Conservation (phyloP, 2,797 vertebrate species). For the Valencia hispanica region DNA sequence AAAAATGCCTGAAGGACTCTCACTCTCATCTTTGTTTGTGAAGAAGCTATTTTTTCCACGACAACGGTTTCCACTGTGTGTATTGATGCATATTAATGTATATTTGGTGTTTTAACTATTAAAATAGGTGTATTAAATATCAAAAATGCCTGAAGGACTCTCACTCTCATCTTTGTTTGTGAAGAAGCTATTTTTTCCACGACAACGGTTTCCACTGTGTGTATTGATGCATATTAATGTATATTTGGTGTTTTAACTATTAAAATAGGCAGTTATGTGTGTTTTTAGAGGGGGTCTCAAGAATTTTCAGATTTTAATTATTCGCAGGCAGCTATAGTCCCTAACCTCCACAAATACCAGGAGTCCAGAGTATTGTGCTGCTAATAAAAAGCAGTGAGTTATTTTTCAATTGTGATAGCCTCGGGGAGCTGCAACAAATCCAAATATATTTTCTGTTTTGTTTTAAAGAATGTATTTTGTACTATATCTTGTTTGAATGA, state of each 20-base stretch:
- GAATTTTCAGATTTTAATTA: not conserved
- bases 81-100: too few relatives aligned
- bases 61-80: too few relatives aligned
- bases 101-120: too few relatives aligned
- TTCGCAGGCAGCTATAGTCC: not conserved
- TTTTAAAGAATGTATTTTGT: not conserved
- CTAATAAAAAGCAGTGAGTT: conserved; percentile 34
- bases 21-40: too few relatives aligned
- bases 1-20: too few relatives aligned
- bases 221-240: too few relatives aligned
- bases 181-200: too few relatives aligned
- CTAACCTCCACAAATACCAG: not conserved
- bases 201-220: too few relatives aligned
- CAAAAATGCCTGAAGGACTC: too few relatives aligned
- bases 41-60: too few relatives aligned
- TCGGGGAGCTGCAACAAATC: conserved; percentile 43
- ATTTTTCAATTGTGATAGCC: conserved; percentile 30
- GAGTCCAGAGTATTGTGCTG: conserved; percentile 5
- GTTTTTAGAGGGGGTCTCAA: not conserved
- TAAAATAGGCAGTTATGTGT: not conserved
- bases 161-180: too few relatives aligned
- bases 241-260: not conserved
- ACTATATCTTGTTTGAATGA: not conserved
- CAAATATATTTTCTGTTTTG: not conserved
- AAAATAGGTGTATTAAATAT: too few relatives aligned